These are phyloP conservation scores for Pelodytes ibericus DNA, from an alignment of 2,797 vertebrate genomes.

Conservation along the genomic window DNA sequence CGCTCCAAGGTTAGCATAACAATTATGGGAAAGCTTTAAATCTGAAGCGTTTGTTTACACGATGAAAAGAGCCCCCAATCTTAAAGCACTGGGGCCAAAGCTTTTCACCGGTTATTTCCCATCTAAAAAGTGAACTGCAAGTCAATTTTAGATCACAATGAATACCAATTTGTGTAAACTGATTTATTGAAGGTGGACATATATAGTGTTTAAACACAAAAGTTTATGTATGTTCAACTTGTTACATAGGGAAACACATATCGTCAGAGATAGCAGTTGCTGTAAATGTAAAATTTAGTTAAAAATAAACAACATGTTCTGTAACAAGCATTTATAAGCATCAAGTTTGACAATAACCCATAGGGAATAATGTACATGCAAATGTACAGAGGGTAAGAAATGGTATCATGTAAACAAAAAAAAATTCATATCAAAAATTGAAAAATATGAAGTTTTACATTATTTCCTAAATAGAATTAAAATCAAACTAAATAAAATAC, in stretches of 20 bases:
- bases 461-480: too few relatives aligned
- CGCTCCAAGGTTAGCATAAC: conserved; percentile 97
- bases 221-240: neutral
- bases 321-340: neutral
- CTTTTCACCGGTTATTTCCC: conserved; percentile 82
- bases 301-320: neutral
- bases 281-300: neutral
- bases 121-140: conserved; percentile 76
- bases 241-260: neutral
- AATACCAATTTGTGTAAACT: conserved; percentile 76
- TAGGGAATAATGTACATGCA: neutral
- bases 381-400: neutral
- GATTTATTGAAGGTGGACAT: conserved; percentile 52
- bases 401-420: neutral
- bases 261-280: neutral
- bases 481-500: too few relatives aligned
- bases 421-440: neutral
- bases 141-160: conserved; percentile 85
- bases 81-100: conserved; percentile 75
- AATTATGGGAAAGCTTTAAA: conserved; percentile 98
- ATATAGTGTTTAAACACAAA: neutral
- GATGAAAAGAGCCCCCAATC: conserved; percentile 88
- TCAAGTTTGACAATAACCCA: neutral
- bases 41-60: conserved; percentile 95
- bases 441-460: too few relatives aligned